phyloP scores from a whole-genome alignment of 2,797 vertebrate genomes.

The Falco cherrug region DNA sequence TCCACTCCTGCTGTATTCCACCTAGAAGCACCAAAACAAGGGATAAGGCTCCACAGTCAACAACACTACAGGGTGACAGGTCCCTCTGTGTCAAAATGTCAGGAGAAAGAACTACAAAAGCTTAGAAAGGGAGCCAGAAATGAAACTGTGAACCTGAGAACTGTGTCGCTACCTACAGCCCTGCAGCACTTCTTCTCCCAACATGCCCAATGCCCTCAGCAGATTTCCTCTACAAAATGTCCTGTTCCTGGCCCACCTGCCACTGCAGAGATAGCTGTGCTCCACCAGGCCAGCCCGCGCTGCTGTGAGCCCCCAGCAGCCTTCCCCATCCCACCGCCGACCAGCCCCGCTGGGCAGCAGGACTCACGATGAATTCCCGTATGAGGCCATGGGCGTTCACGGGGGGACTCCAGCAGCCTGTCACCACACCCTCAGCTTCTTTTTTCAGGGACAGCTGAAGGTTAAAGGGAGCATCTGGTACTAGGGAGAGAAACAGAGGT shows the following conservation, averaged over 20 bases:
- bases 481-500: constrained; percentile 67
- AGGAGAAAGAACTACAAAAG: neutral
- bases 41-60: neutral
- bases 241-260: neutral
- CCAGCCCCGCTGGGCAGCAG: neutral
- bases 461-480: constrained; percentile 89
- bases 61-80: accelerated
- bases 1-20: constrained; percentile 85
- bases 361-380: constrained; percentile 93
- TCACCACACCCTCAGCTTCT: constrained; percentile 83
- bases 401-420: constrained; percentile 85
- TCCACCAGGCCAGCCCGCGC: neutral
- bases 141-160: neutral
- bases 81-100: neutral
- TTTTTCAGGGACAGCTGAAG: constrained; percentile 87
- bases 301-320: neutral
- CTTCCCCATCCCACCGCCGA: accelerated
- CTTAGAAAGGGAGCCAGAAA: neutral
- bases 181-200: neutral
- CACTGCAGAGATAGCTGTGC: neutral
- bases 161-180: neutral
- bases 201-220: neutral
- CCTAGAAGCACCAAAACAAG: constrained; percentile 72
- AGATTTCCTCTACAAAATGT: neutral
- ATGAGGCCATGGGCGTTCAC: constrained; percentile 87